Base-by-base conservation (phyloP, 2,113 vertebrate genomes). In the Myxocyprinus asiaticus region DNA sequence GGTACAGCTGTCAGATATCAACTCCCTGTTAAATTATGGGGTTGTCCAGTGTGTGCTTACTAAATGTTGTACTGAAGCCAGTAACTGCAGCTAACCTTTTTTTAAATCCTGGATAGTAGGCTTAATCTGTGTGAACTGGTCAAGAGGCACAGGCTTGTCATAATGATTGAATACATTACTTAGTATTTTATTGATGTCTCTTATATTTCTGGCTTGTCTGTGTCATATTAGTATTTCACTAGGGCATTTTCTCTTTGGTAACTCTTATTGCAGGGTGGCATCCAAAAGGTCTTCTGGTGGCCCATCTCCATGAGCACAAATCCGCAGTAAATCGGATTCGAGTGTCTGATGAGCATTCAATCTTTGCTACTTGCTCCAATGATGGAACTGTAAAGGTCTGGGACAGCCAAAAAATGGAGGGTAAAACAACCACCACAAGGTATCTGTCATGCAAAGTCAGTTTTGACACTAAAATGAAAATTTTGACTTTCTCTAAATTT, bases 341-440 rank as follows among this genome's bases (percentile, higher is more conserved):
- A 2, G 98, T 99, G 4, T 98, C 97, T 1, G 97, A 99, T 53
- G 97, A 99, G 9, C 97, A 99, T 88, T 94, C 95, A 59, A 96
- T 98, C 88, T 99, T 99, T 83, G 96, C 98, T 61, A 98, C 97
- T 0, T 98, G 96, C 80, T 99, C 98, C 78, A 98, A 99, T 12
- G 98, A 99, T 80, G 97, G 98, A 62, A 96, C 96, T 0, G 96
- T 98, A 69, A 99, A 98, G 85, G 95, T 99, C 61, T 99, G 98
- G 98, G 97, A 99, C 88, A 98, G 97, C 84, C 97, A 98, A 79
- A 99, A 99, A 92, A 99, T 99, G 98, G 98, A 99, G 88, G 98
- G 98, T 55, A 99, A 99, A 89, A 98, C 96, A 45, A 98, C 97
- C 4, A 99, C 98, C 65, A 99, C 96, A 74, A 95, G 97, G 97